Percentiles rank a stretch among this genome's conserved stretches.
Evolutionary conservation across 2,113 vertebrate species (phyloP).

Genomic region (Embiotoca jacksoni): DNA sequence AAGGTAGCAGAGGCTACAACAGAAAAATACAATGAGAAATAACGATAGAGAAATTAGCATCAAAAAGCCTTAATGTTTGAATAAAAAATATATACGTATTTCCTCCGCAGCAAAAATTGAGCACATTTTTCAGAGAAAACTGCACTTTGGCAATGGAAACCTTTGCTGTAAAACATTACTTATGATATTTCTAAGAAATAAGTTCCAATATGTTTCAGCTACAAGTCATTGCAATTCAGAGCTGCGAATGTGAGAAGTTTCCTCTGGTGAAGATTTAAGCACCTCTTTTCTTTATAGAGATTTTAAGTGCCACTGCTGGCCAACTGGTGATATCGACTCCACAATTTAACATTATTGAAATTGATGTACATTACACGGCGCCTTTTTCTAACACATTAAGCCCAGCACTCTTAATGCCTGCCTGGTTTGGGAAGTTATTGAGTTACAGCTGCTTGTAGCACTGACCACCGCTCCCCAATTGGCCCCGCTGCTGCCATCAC

Average conservation of each 20-base stretch:
- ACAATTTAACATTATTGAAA: constrained; percentile 22
- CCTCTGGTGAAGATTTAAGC: background rate
- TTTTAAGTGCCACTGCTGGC: background rate
- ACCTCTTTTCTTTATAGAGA: background rate
- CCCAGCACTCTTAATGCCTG: constrained; percentile 18
- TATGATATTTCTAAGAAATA: background rate
- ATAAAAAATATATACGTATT: background rate
- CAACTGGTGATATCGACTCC: background rate
- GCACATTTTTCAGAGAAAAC: background rate
- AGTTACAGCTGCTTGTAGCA: constrained; percentile 22
- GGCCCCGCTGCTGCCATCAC: constrained; percentile 39
- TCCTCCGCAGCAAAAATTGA: background rate
- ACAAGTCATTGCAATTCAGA: background rate
- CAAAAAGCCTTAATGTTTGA: background rate
- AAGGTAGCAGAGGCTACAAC: too few relatives aligned
- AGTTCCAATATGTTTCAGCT: background rate
- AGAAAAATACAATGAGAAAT: background rate
- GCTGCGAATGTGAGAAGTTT: background rate
- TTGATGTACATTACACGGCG: background rate
- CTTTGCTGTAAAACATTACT: background rate
- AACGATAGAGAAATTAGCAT: background rate
- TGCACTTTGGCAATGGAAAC: background rate
- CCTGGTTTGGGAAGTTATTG: constrained; percentile 22
- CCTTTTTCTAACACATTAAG: constrained; percentile 11
- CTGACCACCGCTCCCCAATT: constrained; percentile 15